These are phyloP conservation scores for Drosophila ambigua DNA, from an alignment of 1,140 invertebrate species.

Conservation along the genomic window DNA sequence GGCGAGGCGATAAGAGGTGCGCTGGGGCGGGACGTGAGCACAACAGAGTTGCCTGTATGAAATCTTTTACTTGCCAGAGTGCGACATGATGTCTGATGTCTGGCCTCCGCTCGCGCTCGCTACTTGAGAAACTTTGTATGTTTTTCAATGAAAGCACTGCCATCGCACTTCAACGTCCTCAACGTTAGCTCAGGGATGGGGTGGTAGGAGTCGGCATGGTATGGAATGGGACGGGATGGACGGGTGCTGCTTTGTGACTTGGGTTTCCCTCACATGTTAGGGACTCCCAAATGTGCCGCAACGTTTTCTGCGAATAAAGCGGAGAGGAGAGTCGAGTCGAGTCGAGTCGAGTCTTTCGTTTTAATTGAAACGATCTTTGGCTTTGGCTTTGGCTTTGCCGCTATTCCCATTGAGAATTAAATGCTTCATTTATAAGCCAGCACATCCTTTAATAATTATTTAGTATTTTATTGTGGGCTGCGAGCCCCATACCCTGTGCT, in stretches of 20 bases:
- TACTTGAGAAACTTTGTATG: conserved; percentile 34
- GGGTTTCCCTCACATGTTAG: conserved; percentile 53
- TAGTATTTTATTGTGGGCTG: conserved; percentile 49
- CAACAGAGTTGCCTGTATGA: conserved; percentile 12
- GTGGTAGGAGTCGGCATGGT: conserved; percentile 16
- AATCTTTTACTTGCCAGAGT: conserved; percentile 48
- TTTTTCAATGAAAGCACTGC: conserved; percentile 28
- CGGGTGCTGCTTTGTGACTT: conserved; percentile 22
- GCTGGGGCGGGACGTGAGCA: conserved; percentile 21
- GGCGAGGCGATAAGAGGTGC: conserved; percentile 15
- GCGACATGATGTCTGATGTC: conserved; percentile 30
- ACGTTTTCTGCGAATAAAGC: conserved; percentile 63
- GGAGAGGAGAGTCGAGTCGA: conserved; percentile 2
- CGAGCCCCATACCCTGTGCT: conserved; percentile 1
- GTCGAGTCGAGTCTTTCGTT: conserved; percentile 10
- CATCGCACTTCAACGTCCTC: not conserved
- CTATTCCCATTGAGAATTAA: conserved; percentile 59
- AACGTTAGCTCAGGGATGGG: conserved; percentile 26
- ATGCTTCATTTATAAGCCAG: conserved; percentile 53
- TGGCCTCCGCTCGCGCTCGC: conserved; percentile 12
- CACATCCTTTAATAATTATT: conserved; percentile 45
- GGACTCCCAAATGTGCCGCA: conserved; percentile 67
- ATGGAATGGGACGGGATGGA: conserved; percentile 1
- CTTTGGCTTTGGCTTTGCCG: conserved; percentile 32
- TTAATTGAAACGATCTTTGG: conserved; percentile 65